Percentiles rank a stretch among this genome's conserved stretches.
These are phyloP conservation scores for Mactromeris polynyma DNA, from an alignment of 2,888 invertebrate species.

Conservation along the genomic window DNA sequence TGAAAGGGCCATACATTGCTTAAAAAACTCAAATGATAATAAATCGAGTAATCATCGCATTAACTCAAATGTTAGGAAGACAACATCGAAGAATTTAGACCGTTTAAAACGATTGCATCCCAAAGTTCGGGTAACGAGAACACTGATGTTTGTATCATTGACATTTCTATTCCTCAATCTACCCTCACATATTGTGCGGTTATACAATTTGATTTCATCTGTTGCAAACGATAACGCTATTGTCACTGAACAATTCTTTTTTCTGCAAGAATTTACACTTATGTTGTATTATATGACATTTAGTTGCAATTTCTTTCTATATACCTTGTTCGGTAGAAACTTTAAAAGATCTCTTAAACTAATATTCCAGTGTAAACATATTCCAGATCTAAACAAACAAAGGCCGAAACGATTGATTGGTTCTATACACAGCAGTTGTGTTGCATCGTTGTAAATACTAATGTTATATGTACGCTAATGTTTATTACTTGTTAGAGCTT, in stretches of 20 bases:
- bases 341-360: no score
- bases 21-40: background rate
- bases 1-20: background rate
- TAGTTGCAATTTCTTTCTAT: no score
- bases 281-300: no score
- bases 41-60: background rate
- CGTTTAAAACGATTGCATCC: conserved; percentile 48
- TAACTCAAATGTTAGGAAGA: background rate
- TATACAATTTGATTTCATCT: conserved; percentile 70
- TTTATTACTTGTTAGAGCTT: no score
- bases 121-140: conserved; percentile 76
- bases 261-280: conserved; percentile 71
- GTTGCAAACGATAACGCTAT: conserved; percentile 14
- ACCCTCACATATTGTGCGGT: conserved; percentile 79
- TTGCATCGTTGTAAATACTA: no score
- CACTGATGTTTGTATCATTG: conserved; percentile 79
- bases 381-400: no score
- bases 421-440: no score
- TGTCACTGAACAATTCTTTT: conserved; percentile 51
- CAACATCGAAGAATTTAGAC: no score
- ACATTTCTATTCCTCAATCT: conserved; percentile 80
- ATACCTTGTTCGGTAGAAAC: no score
- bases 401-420: no score
- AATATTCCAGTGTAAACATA: no score
- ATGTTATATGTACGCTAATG: no score